phyloP scores from a whole-genome alignment of 2,888 invertebrate genomes.

The Drosophila quasianomalipes region DNA sequence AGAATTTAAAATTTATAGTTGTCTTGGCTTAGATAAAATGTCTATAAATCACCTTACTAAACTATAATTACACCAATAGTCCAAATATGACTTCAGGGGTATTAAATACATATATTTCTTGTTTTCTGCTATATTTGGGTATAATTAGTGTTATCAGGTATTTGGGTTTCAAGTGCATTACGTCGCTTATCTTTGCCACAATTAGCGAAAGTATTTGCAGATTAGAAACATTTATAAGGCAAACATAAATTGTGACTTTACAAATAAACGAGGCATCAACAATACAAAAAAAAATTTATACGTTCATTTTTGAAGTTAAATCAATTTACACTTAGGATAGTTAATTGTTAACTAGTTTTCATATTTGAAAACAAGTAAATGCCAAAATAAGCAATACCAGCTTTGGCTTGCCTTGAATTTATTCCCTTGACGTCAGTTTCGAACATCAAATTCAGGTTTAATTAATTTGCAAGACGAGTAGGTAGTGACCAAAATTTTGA shows the following conservation, averaged over 20 bases:
- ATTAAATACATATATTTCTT: background rate
- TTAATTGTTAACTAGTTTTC: conserved; percentile 55
- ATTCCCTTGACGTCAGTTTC: conserved; percentile 49
- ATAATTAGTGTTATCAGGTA: conserved; percentile 35
- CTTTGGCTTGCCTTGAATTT: conserved; percentile 38
- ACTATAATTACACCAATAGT: too few species aligned
- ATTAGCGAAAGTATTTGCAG: conserved; percentile 61
- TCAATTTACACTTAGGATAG: background rate
- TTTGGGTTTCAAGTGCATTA: conserved; percentile 45
- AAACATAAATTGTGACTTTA: conserved; percentile 33
- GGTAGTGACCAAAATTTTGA: conserved; percentile 26
- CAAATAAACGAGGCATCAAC: conserved; percentile 25
- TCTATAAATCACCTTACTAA: background rate
- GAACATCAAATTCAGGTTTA: conserved; percentile 38
- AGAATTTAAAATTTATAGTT: background rate
- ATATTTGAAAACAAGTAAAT: conserved; percentile 27
- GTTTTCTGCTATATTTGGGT: conserved; percentile 9
- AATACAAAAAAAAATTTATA: conserved; percentile 14
- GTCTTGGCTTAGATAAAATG: background rate
- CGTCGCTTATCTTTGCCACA: conserved; percentile 45
- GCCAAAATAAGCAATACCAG: conserved; percentile 24
- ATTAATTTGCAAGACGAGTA: conserved; percentile 44
- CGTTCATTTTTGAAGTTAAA: conserved; percentile 53
- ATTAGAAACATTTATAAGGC: conserved; percentile 40
- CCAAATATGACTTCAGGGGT: background rate